Conservation (phyloP, 1,140 invertebrate genomes). For the Pseudoatta argentina region DNA sequence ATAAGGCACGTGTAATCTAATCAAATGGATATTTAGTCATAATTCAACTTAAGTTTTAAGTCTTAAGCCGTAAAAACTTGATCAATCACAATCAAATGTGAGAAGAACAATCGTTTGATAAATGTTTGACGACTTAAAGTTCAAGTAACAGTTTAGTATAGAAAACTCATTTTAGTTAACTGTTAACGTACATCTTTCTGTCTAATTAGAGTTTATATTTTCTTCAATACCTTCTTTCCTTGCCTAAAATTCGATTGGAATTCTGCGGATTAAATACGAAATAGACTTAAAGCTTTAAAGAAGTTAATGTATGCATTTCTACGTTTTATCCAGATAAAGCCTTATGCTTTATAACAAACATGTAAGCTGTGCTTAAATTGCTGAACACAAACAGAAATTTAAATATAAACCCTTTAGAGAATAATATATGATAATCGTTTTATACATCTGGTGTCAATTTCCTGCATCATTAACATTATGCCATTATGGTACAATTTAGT, state of each 20-base stretch:
- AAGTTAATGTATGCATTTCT: neutral
- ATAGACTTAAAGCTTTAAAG: neutral
- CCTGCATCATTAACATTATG: constrained; percentile 42
- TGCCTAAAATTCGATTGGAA: neutral
- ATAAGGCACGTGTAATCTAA: neutral
- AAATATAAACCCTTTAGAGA: neutral
- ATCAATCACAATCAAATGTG: too few species aligned
- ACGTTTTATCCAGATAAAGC: neutral
- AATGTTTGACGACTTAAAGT: too few species aligned
- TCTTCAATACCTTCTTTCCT: neutral
- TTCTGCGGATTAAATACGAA: neutral
- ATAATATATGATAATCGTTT: constrained; percentile 41
- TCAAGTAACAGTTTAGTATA: too few species aligned
- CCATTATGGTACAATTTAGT: constrained; percentile 10
- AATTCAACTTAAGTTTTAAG: neutral
- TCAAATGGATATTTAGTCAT: neutral
- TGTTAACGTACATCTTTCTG: neutral
- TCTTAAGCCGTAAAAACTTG: too few species aligned
- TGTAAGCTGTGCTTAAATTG: neutral
- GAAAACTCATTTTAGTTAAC: neutral
- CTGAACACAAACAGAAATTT: neutral
- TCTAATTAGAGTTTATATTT: neutral
- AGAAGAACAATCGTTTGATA: too few species aligned
- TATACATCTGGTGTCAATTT: constrained; percentile 22
- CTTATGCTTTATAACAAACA: too few species aligned